A percentile compares a stretch with the other conserved stretches of the same genome.
Conservation (phyloP, 2,797 vertebrate species). For the Amphiprion clarkii region DNA sequence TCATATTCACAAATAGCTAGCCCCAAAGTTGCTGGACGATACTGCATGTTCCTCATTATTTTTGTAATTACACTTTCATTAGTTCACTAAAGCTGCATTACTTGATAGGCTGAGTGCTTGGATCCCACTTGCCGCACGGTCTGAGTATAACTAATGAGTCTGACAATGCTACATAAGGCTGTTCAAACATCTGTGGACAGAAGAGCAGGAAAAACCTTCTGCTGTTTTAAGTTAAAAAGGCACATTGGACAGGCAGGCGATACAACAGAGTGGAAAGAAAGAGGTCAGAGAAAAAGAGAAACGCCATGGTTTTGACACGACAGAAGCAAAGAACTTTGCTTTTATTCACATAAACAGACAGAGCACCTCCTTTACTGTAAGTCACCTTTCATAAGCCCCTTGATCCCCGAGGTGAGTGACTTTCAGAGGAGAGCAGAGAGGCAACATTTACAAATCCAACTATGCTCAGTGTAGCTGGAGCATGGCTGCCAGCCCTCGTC, state of each 20-base stretch:
- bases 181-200: slow-evolving; percentile 54
- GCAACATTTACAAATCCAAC: slow-evolving; percentile 60
- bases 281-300: slow-evolving; percentile 42
- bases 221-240: slow-evolving; percentile 47
- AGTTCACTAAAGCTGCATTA: slow-evolving; percentile 74
- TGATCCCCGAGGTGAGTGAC: slow-evolving; percentile 68
- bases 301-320: slow-evolving; percentile 4
- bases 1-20: slow-evolving; percentile 66
- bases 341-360: slow-evolving; percentile 46
- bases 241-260: slow-evolving; percentile 37
- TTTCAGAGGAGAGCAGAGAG: slow-evolving; percentile 35
- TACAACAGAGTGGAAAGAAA: slow-evolving; percentile 23
- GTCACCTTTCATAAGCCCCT: slow-evolving; percentile 70
- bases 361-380: slow-evolving; percentile 46
- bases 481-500: slow-evolving; percentile 47
- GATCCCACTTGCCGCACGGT: slow-evolving; percentile 48
- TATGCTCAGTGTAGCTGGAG: slow-evolving; percentile 37
- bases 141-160: slow-evolving; percentile 76
- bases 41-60: slow-evolving; percentile 75
- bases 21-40: slow-evolving; percentile 62
- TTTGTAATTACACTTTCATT: slow-evolving; percentile 81
- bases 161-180: slow-evolving; percentile 63
- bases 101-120: slow-evolving; percentile 64
- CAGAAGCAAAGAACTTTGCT: slow-evolving; percentile 39
- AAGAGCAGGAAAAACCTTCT: slow-evolving; percentile 29